Evolutionary conservation across 2,888 invertebrate genomes (phyloP).

Genomic region (Apodemia zela): DNA sequence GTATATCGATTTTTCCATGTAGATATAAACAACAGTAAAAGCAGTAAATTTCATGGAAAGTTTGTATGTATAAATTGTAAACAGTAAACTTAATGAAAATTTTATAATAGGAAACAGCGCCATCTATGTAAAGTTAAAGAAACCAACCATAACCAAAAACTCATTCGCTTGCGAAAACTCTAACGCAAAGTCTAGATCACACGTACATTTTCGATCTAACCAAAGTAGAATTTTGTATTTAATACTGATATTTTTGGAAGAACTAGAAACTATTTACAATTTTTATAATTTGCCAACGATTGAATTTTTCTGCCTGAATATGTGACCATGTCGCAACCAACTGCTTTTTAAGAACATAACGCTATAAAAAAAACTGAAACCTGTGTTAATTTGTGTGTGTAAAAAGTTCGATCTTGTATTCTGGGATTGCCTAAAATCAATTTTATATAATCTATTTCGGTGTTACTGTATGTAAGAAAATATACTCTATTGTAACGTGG

Average conservation of each 20-base stretch:
- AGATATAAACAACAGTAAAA: neutral
- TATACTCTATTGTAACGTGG: slow-evolving; percentile 75
- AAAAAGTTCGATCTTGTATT: slow-evolving; percentile 80
- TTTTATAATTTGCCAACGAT: slow-evolving; percentile 67
- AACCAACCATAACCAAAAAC: slow-evolving; percentile 10
- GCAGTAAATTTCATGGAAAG: neutral
- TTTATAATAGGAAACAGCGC: neutral
- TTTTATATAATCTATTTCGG: slow-evolving; percentile 71
- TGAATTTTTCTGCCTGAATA: slow-evolving; percentile 67
- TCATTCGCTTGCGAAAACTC: slow-evolving; percentile 35
- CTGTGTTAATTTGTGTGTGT: slow-evolving; percentile 61
- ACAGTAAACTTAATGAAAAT: neutral
- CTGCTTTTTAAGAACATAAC: slow-evolving; percentile 52
- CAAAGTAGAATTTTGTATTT: slow-evolving; percentile 79
- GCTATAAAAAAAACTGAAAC: slow-evolving; percentile 50
- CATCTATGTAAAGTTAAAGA: slow-evolving; percentile 4
- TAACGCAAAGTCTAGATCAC: slow-evolving; percentile 75
- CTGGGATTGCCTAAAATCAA: slow-evolving; percentile 78
- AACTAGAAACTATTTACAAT: slow-evolving; percentile 79
- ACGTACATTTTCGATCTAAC: slow-evolving; percentile 78
- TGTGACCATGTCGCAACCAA: slow-evolving; percentile 77
- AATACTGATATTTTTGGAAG: slow-evolving; percentile 81
- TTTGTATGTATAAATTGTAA: neutral
- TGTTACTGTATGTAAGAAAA: slow-evolving; percentile 67
- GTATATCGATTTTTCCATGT: neutral